Base-by-base conservation (phyloP, 2,113 vertebrate genomes). In the Nicator chloris region DNA sequence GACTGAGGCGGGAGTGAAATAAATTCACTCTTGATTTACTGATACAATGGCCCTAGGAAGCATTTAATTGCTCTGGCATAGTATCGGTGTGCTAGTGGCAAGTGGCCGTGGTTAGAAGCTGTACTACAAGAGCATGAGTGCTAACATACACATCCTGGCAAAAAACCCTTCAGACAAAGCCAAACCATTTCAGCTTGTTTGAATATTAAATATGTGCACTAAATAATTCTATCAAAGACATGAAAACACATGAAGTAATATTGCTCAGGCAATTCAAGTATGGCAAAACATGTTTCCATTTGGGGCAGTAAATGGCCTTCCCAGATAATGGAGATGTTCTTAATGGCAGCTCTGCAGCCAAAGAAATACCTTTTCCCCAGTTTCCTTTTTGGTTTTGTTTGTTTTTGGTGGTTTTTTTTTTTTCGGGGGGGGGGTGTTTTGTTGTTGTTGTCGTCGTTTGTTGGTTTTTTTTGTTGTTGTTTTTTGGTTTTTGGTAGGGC, bases 11-110 rank as follows among this genome's bases (percentile, higher is more conserved):
- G 11, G 40, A 27, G 49, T 33, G 49, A 7, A 20, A 37, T 37
- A 59, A 92, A 86, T 94, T 91, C 80, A 20, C 13, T 75, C 88
- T 53, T 45, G 47, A 69, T 97, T 87, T 93, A 73, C 76, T 84
- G 86, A 42, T 86, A 85, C 6, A 71, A 56, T 80, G 54, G 79
- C 82, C 65, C 57, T 64, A 83, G 70, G 73, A 79, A 87, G 45
- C 57, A 4, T 35, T 49, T 35, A 20, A 66, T 86, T 92, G 92
- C 83, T 87, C 82, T 49, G 79, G 45, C 82, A 35, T 10, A 14
- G 78, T 60, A 61, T 9, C 28, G 51, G 69, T 61, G 44, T 16
- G 33, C 44, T n/a, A 84, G 71, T 5, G 3, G 73, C 78, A 64
- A 86, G 65, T 44, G 87, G 54, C 49, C 33, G 73, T 16, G 30